These are phyloP conservation scores for Peucedramus taeniatus DNA, from an alignment of 2,113 vertebrate species.

Conservation along the genomic window DNA sequence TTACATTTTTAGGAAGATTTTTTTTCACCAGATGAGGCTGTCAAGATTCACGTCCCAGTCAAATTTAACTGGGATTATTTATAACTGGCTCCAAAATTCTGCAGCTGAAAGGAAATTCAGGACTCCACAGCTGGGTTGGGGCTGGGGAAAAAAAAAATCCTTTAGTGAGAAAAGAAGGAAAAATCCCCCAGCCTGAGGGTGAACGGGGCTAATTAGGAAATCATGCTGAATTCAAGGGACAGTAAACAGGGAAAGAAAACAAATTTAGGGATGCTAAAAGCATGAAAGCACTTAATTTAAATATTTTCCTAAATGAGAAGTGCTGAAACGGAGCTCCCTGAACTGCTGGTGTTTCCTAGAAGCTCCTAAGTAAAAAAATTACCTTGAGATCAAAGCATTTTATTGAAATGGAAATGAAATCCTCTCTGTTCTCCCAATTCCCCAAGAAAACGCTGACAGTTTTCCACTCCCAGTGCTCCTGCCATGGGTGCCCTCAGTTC, in stretches of 20 bases:
- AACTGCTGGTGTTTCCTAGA: neutral
- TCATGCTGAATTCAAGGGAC: neutral
- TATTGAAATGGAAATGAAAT: neutral
- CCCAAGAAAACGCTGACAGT: neutral
- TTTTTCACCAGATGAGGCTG: neutral
- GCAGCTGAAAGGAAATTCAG: neutral
- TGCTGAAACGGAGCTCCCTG: neutral
- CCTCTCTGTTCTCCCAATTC: neutral
- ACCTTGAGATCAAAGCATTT: neutral
- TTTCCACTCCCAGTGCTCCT: neutral
- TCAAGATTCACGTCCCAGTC: neutral
- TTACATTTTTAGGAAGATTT: neutral
- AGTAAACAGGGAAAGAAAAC: neutral
- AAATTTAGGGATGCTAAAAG: neutral
- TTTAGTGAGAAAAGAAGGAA: neutral
- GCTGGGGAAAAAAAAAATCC: neutral
- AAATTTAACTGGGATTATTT: neutral
- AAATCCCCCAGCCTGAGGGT: neutral
- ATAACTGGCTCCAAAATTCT: neutral
- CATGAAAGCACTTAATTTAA: neutral
- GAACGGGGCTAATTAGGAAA: constrained; percentile 13
- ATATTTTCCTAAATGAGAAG: neutral
- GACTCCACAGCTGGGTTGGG: neutral
- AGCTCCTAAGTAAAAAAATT: neutral
- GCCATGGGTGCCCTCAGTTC: fast-evolving